phyloP scores from a whole-genome alignment of 2,113 vertebrate genomes.

The Gracilinanus agilis region DNA sequence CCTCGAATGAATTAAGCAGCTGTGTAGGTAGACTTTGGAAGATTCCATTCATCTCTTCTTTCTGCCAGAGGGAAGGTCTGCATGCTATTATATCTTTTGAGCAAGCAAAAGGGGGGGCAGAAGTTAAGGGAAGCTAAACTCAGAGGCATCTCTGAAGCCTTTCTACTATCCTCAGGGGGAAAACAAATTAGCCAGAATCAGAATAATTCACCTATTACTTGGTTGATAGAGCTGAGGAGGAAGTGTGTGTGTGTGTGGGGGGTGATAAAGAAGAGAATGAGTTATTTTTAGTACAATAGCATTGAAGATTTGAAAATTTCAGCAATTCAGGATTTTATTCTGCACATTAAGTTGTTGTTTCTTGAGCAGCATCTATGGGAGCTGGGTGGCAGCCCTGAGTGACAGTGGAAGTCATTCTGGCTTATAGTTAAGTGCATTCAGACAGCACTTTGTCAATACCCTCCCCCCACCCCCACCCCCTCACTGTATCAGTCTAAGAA shows the following conservation, averaged over 20 bases:
- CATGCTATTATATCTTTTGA: background rate
- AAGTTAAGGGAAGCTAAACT: background rate
- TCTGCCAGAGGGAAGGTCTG: background rate
- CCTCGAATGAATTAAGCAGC: background rate
- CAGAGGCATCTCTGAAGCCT: background rate
- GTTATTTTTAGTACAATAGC: background rate
- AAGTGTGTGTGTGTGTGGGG: background rate
- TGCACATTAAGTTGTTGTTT: slow-evolving; percentile 47
- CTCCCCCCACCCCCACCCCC: background rate
- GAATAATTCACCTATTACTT: background rate
- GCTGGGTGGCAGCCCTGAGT: slow-evolving; percentile 7
- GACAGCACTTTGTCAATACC: background rate
- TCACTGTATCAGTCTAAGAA: background rate
- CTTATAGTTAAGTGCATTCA: background rate
- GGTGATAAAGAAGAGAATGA: background rate
- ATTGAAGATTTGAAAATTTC: slow-evolving; percentile 45
- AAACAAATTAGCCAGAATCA: background rate
- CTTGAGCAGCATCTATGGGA: slow-evolving; percentile 45
- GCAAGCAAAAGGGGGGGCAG: background rate
- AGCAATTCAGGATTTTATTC: slow-evolving; percentile 52
- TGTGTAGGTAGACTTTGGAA: background rate
- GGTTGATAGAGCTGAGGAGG: background rate
- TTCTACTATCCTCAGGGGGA: background rate
- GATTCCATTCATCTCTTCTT: background rate
- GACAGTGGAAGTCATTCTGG: slow-evolving; percentile 37